Base-by-base conservation (phyloP, 2,888 invertebrate genomes). In the Nemotelus nigrinus region DNA sequence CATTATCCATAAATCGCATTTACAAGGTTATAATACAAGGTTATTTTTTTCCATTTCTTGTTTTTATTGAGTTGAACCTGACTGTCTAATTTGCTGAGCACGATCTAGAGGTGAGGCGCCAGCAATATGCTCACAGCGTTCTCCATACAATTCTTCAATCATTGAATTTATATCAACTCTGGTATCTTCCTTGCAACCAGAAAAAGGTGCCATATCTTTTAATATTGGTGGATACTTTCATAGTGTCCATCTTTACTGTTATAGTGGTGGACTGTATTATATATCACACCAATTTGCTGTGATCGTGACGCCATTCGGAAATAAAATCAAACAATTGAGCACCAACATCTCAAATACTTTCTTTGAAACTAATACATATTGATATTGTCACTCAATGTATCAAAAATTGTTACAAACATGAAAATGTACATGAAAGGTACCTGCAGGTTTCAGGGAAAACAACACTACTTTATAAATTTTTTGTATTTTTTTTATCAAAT, bases 331-430 rank as follows among this genome's bases (percentile, higher is more conserved):
- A 25, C 25, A 25, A 25, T 25, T 25, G 25, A 25, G 25, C 25
- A 25, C 25, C 25, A 25, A 25, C 25, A 1, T 25, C 1, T 25
- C 1, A 53, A 7, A 53, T 10, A 53, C 53, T 53, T 53, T 10
- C 1, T 53, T 53, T 53, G 53, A 10, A 53, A 53, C 53, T 45
- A 68, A 53, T 10, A 53, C 10, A 68, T 41, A 25, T 41, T 64
- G 4, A 2, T 47, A 68, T 47, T 68, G 68, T 68, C 5, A 47
- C 10, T 47, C 48, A 68, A 68, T 48, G 45, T 48, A 3, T 39
- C 68, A 68, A 6, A 48, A n/a, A 48, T 47, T 68, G 47, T 68
- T 68, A 47, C 10, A 68, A 44, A 68, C 68, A 68, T 68, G n/a
- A 68, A 68, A 68, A 68, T 47, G 53, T 53, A 10, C 6, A 53